Evolutionary conservation across 2,888 invertebrate species (phyloP), one percentile per base, ranked within the genome.

Genomic region (Rhamnusium bicolor): DNA sequence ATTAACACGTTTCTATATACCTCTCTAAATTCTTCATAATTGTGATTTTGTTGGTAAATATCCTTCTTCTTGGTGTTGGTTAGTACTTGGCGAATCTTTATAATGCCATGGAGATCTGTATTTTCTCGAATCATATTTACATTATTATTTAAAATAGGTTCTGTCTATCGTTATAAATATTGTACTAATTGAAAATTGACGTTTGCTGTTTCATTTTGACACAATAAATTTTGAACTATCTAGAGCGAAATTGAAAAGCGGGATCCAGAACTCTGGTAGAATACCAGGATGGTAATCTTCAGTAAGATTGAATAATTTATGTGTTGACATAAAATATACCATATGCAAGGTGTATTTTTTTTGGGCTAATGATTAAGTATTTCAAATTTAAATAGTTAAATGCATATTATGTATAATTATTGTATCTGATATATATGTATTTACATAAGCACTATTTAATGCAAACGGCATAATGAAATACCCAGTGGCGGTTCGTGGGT

Each of bases 11-110:
- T 54, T 6, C 65, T 61, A 29, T 78, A 76, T 0, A 78, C 71
- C 49, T 72, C 54, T 10, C 56, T 58, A 49, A 78, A 78, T 46
- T 78, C 78, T 46, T 67, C 58, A 46, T 68, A 76, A 61, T 76
- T 73, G 40, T 71, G 69, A 24, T 71, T 71, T 5, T 18, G 19
- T 21, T 29, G 56, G 1, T n/a, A 47, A 18, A 14, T 7, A 0
- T 27, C 27, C 16, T 46, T 16, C 16, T 10, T 19, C 61, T 53
- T 49, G 18, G 27, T 19, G 47, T 49, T 14, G 16, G 8, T 40
- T 19, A 66, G 54, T n/a, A 63, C 63, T 65, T 69, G 14, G 19
- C 29, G 27, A 46, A 67, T 47, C 27, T 14, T 67, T 16, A 67
- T 54, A 1, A 56, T 8, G 21, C 56, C 67, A 10, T 46, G 46